Percentiles rank a stretch among this genome's conserved stretches.
phyloP scores from a whole-genome alignment of 2,797 vertebrate genomes.

The Propithecus deckenii region DNA sequence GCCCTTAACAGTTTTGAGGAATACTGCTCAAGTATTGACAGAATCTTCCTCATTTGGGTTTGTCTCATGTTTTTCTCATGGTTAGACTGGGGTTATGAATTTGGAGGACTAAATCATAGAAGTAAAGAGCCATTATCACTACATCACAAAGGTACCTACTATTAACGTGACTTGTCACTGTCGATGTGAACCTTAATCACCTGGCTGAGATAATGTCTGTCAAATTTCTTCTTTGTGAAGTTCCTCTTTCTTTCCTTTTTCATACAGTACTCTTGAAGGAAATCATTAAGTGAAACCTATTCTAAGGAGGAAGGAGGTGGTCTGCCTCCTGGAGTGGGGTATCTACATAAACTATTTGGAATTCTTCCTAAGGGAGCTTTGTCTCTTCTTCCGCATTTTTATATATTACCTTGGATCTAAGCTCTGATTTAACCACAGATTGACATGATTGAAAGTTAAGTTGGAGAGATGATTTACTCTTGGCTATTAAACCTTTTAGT shows the following conservation, averaged over 20 bases:
- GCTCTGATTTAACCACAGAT: background rate
- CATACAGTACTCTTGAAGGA: background rate
- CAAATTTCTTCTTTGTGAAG: background rate
- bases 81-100: background rate
- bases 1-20: background rate
- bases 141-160: background rate
- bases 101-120: background rate
- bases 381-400: background rate
- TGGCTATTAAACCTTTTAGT: background rate
- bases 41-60: background rate
- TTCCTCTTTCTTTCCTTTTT: background rate
- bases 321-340: background rate
- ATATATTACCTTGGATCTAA: background rate
- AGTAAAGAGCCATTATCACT: background rate
- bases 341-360: background rate
- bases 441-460: background rate
- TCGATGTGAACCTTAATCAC: background rate
- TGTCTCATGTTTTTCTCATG: background rate
- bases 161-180: background rate
- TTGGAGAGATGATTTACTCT: background rate
- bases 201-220: background rate
- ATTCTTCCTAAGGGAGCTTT: background rate
- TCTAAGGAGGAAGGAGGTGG: background rate
- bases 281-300: background rate
- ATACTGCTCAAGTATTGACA: background rate